Percentiles rank a stretch among this genome's conserved stretches.
Conservation (phyloP, 1,140 invertebrate species). For the Mactra quadrangularis region DNA sequence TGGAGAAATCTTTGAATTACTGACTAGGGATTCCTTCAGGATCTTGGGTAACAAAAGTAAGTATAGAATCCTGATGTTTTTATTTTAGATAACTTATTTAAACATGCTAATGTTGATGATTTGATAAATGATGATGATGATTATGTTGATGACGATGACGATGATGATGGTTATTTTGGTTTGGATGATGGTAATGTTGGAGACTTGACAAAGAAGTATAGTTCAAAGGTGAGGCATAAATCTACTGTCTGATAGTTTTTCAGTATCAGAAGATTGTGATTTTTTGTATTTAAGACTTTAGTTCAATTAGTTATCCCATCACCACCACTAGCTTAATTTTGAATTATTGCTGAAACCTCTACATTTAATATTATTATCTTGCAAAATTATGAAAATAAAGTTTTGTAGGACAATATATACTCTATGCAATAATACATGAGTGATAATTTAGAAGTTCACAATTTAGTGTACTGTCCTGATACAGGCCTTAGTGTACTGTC, state of each 20-base stretch:
- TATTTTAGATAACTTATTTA: neutral
- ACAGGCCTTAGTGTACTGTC: too few relatives aligned
- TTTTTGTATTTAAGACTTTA: too few relatives aligned
- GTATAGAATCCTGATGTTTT: too few relatives aligned
- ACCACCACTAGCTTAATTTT: neutral
- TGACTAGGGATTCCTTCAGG: too few relatives aligned
- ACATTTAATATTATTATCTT: neutral
- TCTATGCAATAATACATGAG: too few relatives aligned
- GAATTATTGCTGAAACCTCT: neutral
- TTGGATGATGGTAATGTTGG: conserved; percentile 68
- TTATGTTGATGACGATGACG: conserved; percentile 59
- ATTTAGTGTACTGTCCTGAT: too few relatives aligned
- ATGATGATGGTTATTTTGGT: conserved; percentile 80
- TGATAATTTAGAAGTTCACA: too few relatives aligned
- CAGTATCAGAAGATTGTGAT: neutral
- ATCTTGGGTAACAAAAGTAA: too few relatives aligned
- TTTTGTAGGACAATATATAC: too few relatives aligned
- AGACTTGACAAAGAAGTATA: conserved; percentile 82
- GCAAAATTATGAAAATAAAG: neutral
- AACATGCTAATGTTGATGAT: neutral
- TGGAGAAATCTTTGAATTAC: too few relatives aligned
- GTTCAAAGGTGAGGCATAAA: conserved; percentile 59
- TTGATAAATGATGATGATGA: conserved; percentile 64
- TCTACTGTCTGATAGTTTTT: neutral
- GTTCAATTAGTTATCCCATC: too few relatives aligned